A percentile compares a stretch with the other conserved stretches of the same genome.
These are phyloP conservation scores for Myzus persicae DNA, from an alignment of 1,140 invertebrate species.

Conservation along the genomic window DNA sequence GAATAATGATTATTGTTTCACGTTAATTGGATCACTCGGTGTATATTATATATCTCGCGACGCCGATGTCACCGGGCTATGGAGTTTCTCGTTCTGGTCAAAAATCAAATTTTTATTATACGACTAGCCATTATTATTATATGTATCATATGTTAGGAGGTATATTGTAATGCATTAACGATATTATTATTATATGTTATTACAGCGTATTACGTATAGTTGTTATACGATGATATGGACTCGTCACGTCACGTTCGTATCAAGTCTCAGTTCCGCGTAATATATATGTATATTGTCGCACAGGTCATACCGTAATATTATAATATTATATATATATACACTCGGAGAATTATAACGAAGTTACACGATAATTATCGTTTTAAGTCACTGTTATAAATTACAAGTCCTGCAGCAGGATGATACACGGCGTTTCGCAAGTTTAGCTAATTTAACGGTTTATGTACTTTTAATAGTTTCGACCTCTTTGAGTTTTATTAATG, in stretches of 20 bases:
- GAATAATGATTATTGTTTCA: no score
- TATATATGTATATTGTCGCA: not conserved
- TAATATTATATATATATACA: not conserved
- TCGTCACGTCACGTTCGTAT: not conserved
- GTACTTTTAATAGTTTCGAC: slow-evolving; percentile 45
- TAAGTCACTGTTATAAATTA: slow-evolving; percentile 34
- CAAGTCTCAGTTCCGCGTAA: not conserved
- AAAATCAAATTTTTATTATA: not conserved
- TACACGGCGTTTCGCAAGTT: slow-evolving; percentile 1
- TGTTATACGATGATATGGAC: not conserved
- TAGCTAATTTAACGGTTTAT: slow-evolving; percentile 33
- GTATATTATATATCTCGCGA: no score
- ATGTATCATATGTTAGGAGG: no score
- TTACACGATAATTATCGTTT: slow-evolving; percentile 34
- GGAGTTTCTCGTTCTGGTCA: no score
- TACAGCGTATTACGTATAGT: not conserved
- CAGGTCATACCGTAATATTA: not conserved
- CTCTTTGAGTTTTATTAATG: slow-evolving; percentile 37
- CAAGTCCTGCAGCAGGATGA: not conserved
- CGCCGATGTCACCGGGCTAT: no score
- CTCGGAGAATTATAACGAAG: not conserved
- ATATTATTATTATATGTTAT: no score
- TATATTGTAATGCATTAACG: no score
- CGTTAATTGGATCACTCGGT: no score
- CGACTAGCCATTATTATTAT: not conserved